phyloP scores from a whole-genome alignment of 2,113 vertebrate genomes.

The Tonatia bakeri region DNA sequence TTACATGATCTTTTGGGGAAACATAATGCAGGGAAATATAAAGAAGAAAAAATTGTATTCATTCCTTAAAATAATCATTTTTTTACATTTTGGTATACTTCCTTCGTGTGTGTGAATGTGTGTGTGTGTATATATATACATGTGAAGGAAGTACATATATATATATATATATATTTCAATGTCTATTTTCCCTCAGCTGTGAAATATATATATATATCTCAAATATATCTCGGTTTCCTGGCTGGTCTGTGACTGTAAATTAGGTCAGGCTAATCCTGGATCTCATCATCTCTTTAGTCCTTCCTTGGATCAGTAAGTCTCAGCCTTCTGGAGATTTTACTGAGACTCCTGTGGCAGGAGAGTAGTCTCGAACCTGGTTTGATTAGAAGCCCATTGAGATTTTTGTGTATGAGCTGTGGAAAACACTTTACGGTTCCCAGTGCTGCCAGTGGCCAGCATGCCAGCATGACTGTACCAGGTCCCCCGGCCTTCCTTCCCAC shows the following conservation, averaged over 20 bases:
- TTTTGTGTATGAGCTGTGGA: background rate
- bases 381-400: background rate
- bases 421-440: background rate
- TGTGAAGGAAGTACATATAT: background rate
- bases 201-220: background rate
- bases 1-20: background rate
- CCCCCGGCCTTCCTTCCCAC: background rate
- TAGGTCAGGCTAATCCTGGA: background rate
- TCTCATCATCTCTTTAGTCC: background rate
- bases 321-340: background rate
- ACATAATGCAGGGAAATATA: background rate
- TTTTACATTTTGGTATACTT: background rate
- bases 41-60: background rate
- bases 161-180: background rate
- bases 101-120: background rate
- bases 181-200: background rate
- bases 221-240: background rate
- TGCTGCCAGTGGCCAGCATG: fast-evolving
- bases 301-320: background rate
- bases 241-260: background rate
- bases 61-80: background rate
- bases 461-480: background rate
- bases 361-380: background rate
- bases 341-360: fast-evolving
- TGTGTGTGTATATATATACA: background rate